Evolutionary conservation across 2,888 invertebrate species (phyloP).

Genomic region (Calameuta filiformis): DNA sequence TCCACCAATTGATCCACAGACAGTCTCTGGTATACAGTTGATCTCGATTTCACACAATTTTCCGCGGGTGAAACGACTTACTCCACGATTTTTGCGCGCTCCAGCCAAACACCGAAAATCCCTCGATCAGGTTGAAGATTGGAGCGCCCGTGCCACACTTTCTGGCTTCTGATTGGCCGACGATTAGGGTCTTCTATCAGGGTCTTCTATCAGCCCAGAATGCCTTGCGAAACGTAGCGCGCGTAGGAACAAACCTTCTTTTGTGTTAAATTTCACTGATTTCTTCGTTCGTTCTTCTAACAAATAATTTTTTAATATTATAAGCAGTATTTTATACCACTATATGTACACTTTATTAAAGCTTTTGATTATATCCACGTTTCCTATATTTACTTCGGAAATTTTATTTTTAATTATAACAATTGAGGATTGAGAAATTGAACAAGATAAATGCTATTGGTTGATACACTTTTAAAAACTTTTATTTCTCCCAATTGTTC

Average conservation of each 20-base stretch:
- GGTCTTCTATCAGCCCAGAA: conserved; percentile 65
- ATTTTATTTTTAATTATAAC: no score
- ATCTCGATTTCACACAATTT: conserved; percentile 16
- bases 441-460: no score
- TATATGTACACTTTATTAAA: no score
- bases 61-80: conserved; percentile 32
- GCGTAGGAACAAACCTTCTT: conserved; percentile 36
- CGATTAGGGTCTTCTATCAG: conserved; percentile 66
- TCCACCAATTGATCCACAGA: conserved; percentile 35
- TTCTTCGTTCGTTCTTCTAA: no score
- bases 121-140: conserved; percentile 57
- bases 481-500: no score
- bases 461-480: no score
- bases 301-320: no score
- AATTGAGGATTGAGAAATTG: no score
- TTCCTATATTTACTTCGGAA: no score
- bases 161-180: conserved; percentile 57
- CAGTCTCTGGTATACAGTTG: conserved; percentile 7
- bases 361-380: no score
- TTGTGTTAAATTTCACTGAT: no score
- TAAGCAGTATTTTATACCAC: no score
- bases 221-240: conserved; percentile 53
- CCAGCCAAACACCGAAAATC: conserved; percentile 53
- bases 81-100: conserved; percentile 48
- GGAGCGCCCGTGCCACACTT: conserved; percentile 49